These are phyloP conservation scores for Aplodontia rufa DNA, from an alignment of 2,113 vertebrate species.

Conservation along the genomic window DNA sequence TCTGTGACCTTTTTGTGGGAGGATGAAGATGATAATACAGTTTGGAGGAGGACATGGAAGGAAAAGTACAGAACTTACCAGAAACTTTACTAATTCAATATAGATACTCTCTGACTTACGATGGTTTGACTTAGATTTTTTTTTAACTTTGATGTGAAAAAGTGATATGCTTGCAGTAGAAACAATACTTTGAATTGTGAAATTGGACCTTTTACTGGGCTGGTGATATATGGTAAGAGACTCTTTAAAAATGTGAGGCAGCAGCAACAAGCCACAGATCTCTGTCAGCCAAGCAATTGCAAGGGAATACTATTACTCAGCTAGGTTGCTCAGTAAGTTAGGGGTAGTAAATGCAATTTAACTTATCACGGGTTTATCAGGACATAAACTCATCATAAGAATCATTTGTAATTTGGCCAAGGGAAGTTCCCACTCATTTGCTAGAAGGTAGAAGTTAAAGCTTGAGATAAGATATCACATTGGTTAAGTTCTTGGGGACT, in stretches of 20 bases:
- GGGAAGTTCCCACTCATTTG: neutral
- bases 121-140: neutral
- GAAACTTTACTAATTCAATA: neutral
- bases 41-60: neutral
- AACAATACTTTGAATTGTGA: neutral
- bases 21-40: neutral
- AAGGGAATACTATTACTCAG: neutral
- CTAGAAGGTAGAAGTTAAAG: neutral
- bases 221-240: neutral
- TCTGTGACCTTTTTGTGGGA: neutral
- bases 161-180: neutral
- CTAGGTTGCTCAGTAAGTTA: neutral
- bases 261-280: neutral
- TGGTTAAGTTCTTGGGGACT: neutral
- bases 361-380: neutral
- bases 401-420: neutral
- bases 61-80: neutral
- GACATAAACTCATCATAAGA: neutral
- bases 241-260: neutral
- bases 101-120: neutral
- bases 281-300: neutral
- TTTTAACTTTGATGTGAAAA: neutral
- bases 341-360: neutral
- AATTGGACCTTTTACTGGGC: neutral
- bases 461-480: neutral